Base-by-base conservation (phyloP, 2,113 vertebrate species). In the Haplochromis burtoni region DNA sequence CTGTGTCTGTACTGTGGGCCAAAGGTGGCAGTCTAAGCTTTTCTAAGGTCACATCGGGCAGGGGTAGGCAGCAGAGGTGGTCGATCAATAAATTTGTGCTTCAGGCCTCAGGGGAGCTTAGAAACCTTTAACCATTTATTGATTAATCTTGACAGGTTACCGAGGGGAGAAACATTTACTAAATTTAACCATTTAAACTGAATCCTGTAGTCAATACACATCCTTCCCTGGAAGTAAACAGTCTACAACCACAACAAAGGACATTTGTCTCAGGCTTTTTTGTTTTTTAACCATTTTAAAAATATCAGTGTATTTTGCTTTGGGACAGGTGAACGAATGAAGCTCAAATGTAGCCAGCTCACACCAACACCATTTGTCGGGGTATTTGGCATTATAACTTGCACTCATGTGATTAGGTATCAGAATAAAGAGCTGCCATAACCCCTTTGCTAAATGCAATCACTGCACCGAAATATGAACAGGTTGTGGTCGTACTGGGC, bases 41-140 rank as follows among this genome's bases (percentile, higher is more conserved):
- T 54, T 78, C 4, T 55, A 17, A 84, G 81, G 86, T 73, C 71
- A 88, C 14, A 80, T 9, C 4, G 11, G 51, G 38, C 3, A 85
- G 26, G 35, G 33, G 57, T 59, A 26, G 17, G 21, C 35, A 17
- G 3, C 51, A 63, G 29, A 85, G 71, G 24, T 21, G 24, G 84
- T 51, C 10, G 8, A 91, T 91, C 84, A 76, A 88, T 89, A 85
- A 10, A 83, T 85, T 84, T 90, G 81, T 82, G 53, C 78, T 61
- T 26, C 21, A 51, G 26, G 81, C 21, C 87, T 66, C 38, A 54
- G 11, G 53, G 80, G 47, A 86, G 80, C 33, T 87, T 8, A 61
- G 86, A 82, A 87, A 84, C 31, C 45, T 55, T 59, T 31, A 83
- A 81, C 11, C 10, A 66, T n/a, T 38, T 61, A 88, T 61, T 83